Base-by-base conservation (phyloP, 2,113 vertebrate species). In the Sceloporus undulatus region DNA sequence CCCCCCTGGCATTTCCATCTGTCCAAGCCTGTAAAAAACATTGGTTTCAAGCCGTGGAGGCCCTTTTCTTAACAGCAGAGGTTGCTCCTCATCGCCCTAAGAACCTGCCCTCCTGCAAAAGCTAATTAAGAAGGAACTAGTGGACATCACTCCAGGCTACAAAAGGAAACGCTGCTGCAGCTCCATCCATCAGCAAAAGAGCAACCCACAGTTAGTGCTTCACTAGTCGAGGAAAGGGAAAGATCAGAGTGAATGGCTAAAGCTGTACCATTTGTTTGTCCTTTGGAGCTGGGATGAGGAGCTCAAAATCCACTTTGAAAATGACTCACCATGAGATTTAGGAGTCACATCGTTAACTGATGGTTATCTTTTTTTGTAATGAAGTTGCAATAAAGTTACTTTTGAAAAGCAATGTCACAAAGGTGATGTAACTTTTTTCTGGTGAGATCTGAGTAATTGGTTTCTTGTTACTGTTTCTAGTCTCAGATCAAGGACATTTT, bases 131-230 rank as follows among this genome's bases (percentile, higher is more conserved):
- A 34, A 77, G 73, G 74, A 56, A 52, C 29, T 48, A 16, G 80
- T 78, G 34, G 85, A 82, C 81, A 78, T 88, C 62, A 56, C 81
- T 70, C 65, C 62, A 70, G 81, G 81, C 81, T 88, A 68, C 5
- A 9, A 29, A 88, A 48, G 48, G 48, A 48, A 48, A 40, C 0
- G 21, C 42, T 54, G 48, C 1, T 62, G 14, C 68, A 27, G 59
- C 84, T 76, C 23, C n/a, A 78, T 75, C 74, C 0, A 16, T 85
- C 54, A 70, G 52, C 18, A 19, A 34, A 85, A 86, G 42, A 79
- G 85, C 40, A 34, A 40, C 1, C 14, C 25, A 40, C 25, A 34
- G 40, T 13, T 59, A 75, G 75, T 7, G 75, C 40, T 70, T 68
- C 42, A 68, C 19, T 34, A 40, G 42, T 19, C 62, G 5, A 52